Conservation (phyloP, 1,140 invertebrate species). For the Drosophila trapezifrons region DNA sequence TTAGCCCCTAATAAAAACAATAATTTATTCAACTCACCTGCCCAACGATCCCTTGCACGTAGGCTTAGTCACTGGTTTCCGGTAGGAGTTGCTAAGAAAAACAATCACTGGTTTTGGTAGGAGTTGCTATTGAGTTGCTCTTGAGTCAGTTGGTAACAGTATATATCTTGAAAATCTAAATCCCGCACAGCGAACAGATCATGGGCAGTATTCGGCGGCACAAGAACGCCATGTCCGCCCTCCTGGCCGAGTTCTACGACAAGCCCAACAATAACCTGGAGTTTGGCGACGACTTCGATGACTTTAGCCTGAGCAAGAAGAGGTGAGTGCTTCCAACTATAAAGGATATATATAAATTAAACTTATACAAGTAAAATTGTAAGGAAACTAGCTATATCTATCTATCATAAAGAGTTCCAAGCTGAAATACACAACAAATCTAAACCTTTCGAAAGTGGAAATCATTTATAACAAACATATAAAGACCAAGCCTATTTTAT, state of each 20-base stretch:
- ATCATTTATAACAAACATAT: neutral
- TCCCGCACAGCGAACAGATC: slow-evolving; percentile 89
- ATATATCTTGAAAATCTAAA: slow-evolving; percentile 21
- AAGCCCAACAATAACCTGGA: slow-evolving; percentile 83
- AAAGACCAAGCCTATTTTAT: neutral
- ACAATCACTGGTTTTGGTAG: slow-evolving; percentile 3
- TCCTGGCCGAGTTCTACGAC: slow-evolving; percentile 89
- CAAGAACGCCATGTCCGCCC: slow-evolving; percentile 88
- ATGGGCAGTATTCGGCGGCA: slow-evolving; percentile 89
- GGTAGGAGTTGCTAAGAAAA: slow-evolving; percentile 21
- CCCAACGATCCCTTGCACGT: slow-evolving; percentile 52
- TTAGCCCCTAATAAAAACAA: slow-evolving; percentile 61
- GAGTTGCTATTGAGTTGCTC: neutral
- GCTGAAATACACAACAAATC: neutral
- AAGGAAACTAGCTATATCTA: neutral
- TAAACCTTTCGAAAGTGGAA: neutral
- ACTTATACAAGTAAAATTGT: neutral
- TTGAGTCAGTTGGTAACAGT: neutral
- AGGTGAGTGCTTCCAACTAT: slow-evolving; percentile 49
- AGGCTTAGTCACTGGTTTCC: slow-evolving; percentile 52
- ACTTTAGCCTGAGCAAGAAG: slow-evolving; percentile 70
- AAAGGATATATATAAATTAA: too few relatives aligned
- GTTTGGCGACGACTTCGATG: slow-evolving; percentile 78
- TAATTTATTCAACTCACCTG: slow-evolving; percentile 63
- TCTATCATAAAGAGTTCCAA: neutral